These are phyloP conservation scores for Hexactinellida sp. DNA, from an alignment of 37 sponge, comb jelly and placozoan genomes.

Conservation along the genomic window DNA sequence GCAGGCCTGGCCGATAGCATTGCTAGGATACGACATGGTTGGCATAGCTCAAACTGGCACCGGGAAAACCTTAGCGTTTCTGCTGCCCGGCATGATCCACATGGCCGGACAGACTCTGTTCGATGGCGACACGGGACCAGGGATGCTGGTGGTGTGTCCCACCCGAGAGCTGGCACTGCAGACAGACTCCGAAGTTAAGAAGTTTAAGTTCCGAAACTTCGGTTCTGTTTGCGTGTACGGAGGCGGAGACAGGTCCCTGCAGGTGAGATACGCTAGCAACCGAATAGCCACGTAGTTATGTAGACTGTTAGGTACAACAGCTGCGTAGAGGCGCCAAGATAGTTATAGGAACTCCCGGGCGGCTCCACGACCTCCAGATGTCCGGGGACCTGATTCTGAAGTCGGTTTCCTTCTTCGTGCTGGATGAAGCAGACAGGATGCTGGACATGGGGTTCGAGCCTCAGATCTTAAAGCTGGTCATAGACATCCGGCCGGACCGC, in stretches of 20 bases:
- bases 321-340: background rate
- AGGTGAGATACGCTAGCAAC: slow-evolving; percentile 34
- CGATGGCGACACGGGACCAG: slow-evolving; percentile 61
- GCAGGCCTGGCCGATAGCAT: slow-evolving; percentile 79
- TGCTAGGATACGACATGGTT: slow-evolving; percentile 83
- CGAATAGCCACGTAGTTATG: slow-evolving; percentile 54
- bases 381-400: slow-evolving; percentile 43
- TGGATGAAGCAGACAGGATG: slow-evolving; percentile 98
- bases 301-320: background rate
- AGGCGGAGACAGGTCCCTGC: slow-evolving; percentile 67
- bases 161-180: slow-evolving; percentile 90
- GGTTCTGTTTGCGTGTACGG: slow-evolving; percentile 86
- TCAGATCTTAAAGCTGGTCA: slow-evolving; percentile 76
- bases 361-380: slow-evolving; percentile 82
- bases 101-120: slow-evolving; percentile 71
- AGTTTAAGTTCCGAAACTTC: slow-evolving; percentile 63
- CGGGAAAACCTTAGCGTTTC: slow-evolving; percentile 92
- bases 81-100: slow-evolving; percentile 88
- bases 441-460: slow-evolving; percentile 99
- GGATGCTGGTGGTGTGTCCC: slow-evolving; percentile 73
- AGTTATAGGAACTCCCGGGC: slow-evolving; percentile 74
- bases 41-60: slow-evolving; percentile 99
- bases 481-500: slow-evolving; percentile 88
- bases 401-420: slow-evolving; percentile 72
- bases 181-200: slow-evolving; percentile 76